phyloP scores from a whole-genome alignment of 2,797 vertebrate genomes.

The Phalloptychus januarius region DNA sequence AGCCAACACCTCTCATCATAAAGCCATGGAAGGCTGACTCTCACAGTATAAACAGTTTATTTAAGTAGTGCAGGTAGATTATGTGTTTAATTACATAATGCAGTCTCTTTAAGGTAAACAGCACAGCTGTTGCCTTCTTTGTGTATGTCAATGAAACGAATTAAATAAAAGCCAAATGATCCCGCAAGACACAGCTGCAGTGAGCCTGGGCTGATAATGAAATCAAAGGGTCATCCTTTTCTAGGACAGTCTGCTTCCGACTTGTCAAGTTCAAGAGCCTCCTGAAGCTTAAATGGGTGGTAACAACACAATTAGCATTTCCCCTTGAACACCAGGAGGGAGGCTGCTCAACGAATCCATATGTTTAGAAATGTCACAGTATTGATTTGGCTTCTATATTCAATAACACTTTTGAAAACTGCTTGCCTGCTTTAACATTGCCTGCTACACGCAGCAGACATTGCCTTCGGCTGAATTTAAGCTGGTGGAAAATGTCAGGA shows the following conservation, averaged over 20 bases:
- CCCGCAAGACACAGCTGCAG: conserved; percentile 20
- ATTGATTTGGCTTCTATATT: conserved; percentile 17
- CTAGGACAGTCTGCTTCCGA: conserved; percentile 8
- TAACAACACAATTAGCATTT: conserved; percentile 20
- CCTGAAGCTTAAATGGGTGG: conserved; percentile 1
- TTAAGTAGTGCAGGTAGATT: conserved; percentile 25
- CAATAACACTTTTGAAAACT: conserved; percentile 12
- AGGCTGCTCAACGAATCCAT: conserved; percentile 16
- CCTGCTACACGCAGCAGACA: not conserved
- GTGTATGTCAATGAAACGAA: conserved; percentile 20
- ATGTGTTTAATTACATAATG: conserved; percentile 42
- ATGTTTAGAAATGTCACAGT: conserved; percentile 16
- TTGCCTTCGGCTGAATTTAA: not conserved
- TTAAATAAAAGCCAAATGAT: conserved; percentile 27
- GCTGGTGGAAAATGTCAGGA: not conserved
- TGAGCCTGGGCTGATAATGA: conserved; percentile 39
- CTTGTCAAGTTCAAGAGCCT: conserved; percentile 10
- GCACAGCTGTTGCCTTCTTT: conserved; percentile 43
- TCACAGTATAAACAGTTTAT: conserved; percentile 38
- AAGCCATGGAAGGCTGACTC: conserved; percentile 4
- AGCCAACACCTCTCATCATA: conserved; percentile 17
- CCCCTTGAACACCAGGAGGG: conserved; percentile 4
- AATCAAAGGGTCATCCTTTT: conserved; percentile 45
- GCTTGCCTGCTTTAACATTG: not conserved
- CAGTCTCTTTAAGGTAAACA: conserved; percentile 39